Conservation (phyloP, 2,888 invertebrate species). For the Hypomecis punctinalis region DNA sequence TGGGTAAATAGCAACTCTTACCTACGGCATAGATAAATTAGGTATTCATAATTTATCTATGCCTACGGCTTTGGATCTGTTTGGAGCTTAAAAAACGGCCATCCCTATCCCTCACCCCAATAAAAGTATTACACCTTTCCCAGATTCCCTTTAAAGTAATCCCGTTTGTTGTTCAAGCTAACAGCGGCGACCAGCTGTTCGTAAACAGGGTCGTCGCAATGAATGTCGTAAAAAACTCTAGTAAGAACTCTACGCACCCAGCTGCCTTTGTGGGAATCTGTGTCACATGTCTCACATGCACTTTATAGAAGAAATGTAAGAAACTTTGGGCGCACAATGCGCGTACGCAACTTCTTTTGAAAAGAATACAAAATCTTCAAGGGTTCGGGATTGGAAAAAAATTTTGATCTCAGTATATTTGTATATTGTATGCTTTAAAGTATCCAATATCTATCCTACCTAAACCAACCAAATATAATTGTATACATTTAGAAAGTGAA, state of each 20-base stretch:
- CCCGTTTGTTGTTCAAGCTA: slow-evolving; percentile 41
- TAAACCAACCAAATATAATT: too few relatives aligned
- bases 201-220: slow-evolving; percentile 48
- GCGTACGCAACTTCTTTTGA: background rate
- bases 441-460: too few relatives aligned
- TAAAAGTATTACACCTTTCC: slow-evolving; percentile 55
- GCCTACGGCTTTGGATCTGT: too few relatives aligned
- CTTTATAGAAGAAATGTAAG: slow-evolving; percentile 33
- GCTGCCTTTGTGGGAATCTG: slow-evolving; percentile 34
- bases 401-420: background rate
- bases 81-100: background rate
- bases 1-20: too few relatives aligned
- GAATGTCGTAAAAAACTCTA: slow-evolving; percentile 25
- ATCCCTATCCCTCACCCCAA: slow-evolving; percentile 55
- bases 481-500: too few relatives aligned
- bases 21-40: too few relatives aligned
- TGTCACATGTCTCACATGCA: slow-evolving; percentile 40
- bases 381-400: background rate
- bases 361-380: background rate
- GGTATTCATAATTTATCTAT: too few relatives aligned
- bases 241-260: slow-evolving; percentile 19
- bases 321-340: background rate
- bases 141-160: slow-evolving; percentile 31
- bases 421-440: background rate
- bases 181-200: slow-evolving; percentile 54